A percentile compares a stretch with the other conserved stretches of the same genome.
These are phyloP conservation scores for Epizoanthus ramosus DNA, from an alignment of 92 coral and sea anemone species.

Conservation along the genomic window DNA sequence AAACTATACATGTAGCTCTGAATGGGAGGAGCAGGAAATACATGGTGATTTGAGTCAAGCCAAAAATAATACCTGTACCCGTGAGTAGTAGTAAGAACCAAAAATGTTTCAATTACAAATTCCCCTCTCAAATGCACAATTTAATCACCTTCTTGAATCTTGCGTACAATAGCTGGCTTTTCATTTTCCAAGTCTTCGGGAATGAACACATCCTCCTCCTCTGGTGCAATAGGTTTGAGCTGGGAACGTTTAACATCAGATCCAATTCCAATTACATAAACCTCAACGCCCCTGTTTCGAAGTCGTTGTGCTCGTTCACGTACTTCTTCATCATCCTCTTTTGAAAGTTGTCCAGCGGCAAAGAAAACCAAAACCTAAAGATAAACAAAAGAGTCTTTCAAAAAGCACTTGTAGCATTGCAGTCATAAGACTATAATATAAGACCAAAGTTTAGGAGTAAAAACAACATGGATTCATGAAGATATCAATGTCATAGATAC, in stretches of 20 bases:
- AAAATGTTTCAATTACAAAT: no score
- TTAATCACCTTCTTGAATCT: conserved; percentile 18
- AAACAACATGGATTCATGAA: no score
- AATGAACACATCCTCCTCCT: conserved; percentile 22
- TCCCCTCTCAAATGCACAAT: background rate
- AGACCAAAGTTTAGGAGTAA: no score
- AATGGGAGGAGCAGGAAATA: no score
- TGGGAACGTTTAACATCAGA: conserved; percentile 12
- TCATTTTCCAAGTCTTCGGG: conserved; percentile 33
- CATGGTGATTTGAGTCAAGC: no score
- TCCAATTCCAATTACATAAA: conserved; percentile 36
- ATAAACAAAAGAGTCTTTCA: background rate
- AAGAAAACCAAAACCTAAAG: conserved; percentile 36
- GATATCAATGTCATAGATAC: no score
- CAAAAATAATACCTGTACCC: no score
- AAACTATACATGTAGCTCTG: no score
- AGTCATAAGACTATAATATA: no score
- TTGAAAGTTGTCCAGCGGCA: conserved; percentile 26
- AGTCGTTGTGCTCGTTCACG: conserved; percentile 27
- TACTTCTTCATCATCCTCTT: background rate
- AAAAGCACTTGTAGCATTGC: no score
- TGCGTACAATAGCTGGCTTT: conserved; percentile 26
- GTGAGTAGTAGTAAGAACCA: no score
- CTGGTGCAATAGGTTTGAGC: conserved; percentile 13
- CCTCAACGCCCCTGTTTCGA: conserved; percentile 31